These are phyloP conservation scores for Eolophus roseicapilla DNA, from an alignment of 2,113 vertebrate genomes.

Conservation along the genomic window DNA sequence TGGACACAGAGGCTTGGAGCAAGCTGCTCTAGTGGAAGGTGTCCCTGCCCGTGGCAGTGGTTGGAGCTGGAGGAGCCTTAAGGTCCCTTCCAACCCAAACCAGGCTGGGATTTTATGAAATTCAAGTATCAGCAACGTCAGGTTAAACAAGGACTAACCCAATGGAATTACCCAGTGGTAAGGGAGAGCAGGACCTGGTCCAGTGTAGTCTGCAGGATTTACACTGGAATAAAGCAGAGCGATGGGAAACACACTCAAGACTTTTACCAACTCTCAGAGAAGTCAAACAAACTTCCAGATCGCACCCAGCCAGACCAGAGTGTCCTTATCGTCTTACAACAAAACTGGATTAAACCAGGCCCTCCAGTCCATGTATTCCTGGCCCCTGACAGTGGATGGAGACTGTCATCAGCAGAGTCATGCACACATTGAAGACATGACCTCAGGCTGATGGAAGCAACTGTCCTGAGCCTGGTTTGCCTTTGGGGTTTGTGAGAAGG, in stretches of 20 bases:
- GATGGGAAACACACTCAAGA: neutral
- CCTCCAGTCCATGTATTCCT: neutral
- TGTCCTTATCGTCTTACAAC: neutral
- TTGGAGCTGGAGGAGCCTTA: neutral
- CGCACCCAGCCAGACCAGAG: neutral
- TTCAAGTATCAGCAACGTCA: neutral
- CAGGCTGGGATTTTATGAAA: neutral
- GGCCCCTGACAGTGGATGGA: neutral
- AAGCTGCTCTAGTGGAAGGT: neutral
- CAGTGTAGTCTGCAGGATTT: neutral
- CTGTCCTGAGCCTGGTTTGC: neutral
- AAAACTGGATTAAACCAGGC: neutral
- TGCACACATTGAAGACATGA: rapidly evolving
- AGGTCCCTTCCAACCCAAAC: neutral
- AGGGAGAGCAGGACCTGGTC: neutral
- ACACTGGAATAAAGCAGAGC: neutral
- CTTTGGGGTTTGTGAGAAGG: neutral
- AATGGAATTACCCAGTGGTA: neutral
- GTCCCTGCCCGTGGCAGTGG: neutral
- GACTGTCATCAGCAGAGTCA: neutral
- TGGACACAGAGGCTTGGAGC: too few relatives aligned
- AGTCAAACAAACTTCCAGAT: neutral
- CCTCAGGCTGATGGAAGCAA: neutral
- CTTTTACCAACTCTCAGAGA: neutral
- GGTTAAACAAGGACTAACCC: neutral